These are phyloP conservation scores for Lota lota DNA, from an alignment of 2,113 vertebrate genomes.

Conservation along the genomic window DNA sequence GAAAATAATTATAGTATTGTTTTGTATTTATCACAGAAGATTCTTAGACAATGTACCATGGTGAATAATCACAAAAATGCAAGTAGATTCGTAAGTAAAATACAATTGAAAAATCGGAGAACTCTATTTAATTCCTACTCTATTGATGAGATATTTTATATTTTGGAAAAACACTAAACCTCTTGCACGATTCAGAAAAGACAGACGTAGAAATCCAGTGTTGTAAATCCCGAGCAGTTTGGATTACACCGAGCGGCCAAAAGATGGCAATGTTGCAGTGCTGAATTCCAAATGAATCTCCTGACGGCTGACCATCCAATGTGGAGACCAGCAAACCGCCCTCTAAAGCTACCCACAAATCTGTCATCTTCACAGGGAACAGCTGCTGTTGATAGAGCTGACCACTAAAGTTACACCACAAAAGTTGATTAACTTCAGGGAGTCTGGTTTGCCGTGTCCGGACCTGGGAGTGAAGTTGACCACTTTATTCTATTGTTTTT, in stretches of 20 bases:
- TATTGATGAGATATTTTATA: too few relatives aligned
- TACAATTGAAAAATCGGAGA: too few relatives aligned
- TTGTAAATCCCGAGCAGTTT: neutral
- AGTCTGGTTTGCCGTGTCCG: conserved; percentile 6
- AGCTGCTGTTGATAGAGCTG: conserved; percentile 15
- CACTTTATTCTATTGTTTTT: too few relatives aligned
- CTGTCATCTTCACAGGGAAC: conserved; percentile 46
- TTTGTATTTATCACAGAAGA: too few relatives aligned
- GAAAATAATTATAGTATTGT: too few relatives aligned
- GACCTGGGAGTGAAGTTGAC: conserved; percentile 20
- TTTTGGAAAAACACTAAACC: too few relatives aligned
- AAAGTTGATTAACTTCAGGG: conserved; percentile 47
- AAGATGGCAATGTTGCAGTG: conserved; percentile 96
- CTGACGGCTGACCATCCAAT: conserved; percentile 31
- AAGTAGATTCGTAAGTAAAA: too few relatives aligned
- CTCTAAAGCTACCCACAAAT: conserved; percentile 50
- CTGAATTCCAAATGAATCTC: conserved; percentile 72
- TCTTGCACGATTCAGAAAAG: too few relatives aligned
- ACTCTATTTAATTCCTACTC: too few relatives aligned
- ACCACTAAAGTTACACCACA: conserved; percentile 49
- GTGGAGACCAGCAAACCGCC: conserved; percentile 43
- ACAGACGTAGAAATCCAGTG: too few relatives aligned
- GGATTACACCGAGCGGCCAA: conserved; percentile 75
- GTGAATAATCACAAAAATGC: too few relatives aligned
- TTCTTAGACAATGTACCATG: too few relatives aligned